Percentiles rank a stretch among this genome's conserved stretches.
These are phyloP conservation scores for Mesoclemmys tuberculata DNA, from an alignment of 2,113 vertebrate species.

Conservation along the genomic window DNA sequence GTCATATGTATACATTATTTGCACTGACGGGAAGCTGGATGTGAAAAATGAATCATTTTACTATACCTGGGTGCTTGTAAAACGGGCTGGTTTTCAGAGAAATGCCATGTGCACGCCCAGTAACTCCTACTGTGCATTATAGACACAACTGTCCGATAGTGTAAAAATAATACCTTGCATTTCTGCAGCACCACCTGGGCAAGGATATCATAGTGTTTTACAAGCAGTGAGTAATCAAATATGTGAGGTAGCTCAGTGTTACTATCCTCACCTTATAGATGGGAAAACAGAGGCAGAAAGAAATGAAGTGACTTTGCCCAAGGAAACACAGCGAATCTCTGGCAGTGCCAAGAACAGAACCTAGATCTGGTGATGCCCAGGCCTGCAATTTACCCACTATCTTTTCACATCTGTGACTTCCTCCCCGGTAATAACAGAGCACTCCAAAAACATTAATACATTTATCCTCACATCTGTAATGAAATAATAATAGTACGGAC, in stretches of 20 bases:
- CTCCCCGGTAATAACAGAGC: not conserved
- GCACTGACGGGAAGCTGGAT: not conserved
- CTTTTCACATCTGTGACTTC: not conserved
- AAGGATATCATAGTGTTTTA: not conserved
- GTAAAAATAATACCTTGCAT: not conserved
- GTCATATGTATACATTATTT: not conserved
- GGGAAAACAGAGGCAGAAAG: not conserved
- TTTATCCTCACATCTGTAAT: not conserved
- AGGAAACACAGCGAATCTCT: not conserved
- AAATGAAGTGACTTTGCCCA: not conserved
- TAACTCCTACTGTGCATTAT: not conserved
- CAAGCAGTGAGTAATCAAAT: not conserved
- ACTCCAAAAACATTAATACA: not conserved
- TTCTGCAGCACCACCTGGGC: not conserved
- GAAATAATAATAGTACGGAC: not conserved
- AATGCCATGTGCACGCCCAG: not conserved
- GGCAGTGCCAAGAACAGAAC: not conserved
- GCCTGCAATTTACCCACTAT: rapidly evolving
- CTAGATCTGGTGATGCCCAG: rapidly evolving
- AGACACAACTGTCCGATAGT: not conserved
- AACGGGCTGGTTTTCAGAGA: not conserved
- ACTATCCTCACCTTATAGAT: not conserved
- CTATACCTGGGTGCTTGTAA: not conserved
- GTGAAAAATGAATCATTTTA: not conserved
- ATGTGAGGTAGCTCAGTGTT: not conserved